Evolutionary conservation across 2,113 vertebrate genomes (phyloP), one percentile per base, ranked within the genome.

Genomic region (Ellobius talpinus): DNA sequence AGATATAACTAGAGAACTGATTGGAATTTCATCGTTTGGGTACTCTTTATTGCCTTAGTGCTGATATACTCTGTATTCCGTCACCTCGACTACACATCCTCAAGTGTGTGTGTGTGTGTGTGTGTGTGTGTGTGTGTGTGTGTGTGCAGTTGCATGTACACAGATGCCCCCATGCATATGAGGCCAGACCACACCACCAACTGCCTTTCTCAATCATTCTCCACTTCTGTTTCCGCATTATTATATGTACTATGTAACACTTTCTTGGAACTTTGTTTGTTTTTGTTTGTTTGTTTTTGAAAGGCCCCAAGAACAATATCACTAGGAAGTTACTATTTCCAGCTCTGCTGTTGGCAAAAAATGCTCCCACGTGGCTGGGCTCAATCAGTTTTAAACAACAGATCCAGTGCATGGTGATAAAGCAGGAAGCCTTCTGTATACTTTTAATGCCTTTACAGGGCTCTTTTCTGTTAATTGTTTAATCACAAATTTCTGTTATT

Each of bases 401-500:
- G 97, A 77, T 94, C 97, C 74, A 85, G 87, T 79, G 73, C 92
- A 55, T 96, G 86, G 95, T 95, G 96, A 98, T 82, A 88, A 98
- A 91, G 92, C 96, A 95, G 97, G 93, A 96, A 94, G 97, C 94
- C 95, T 98, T 96, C 91, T 98, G 97, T 97, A 97, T 96, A 97
- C 96, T 98, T 98, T 98, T 92, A 97, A 98, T 97, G 95, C 92
- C 90, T 97, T 98, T 96, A 68, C 87, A 90, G 96, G 96, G 87
- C 94, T 98, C 95, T 98, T 97, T 96, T 97, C 42, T 97, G 89
- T 78, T 97, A 96, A 81, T 61, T 94, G 91, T 96, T 98, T 97
- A 96, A 98, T 96, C 95, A 96, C 55, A 95, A 92, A 97, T 97
- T 94, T 96, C 91, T 89, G 87, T 97, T 93, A 96, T 98, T 93